These are phyloP conservation scores for Alca torda DNA, from an alignment of 2,797 vertebrate species.

Conservation along the genomic window DNA sequence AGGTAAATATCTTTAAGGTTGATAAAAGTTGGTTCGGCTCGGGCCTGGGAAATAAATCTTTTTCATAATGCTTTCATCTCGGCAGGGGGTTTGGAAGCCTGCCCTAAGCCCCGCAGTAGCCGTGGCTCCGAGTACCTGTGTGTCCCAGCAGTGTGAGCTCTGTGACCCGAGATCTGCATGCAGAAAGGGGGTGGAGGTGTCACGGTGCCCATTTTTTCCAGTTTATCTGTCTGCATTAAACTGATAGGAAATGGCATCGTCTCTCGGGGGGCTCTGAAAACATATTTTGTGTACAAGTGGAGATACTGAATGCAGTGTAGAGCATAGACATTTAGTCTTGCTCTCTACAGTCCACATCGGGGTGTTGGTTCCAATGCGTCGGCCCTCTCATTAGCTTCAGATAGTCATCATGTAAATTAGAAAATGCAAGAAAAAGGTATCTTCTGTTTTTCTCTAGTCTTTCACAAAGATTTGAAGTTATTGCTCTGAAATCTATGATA, in stretches of 20 bases:
- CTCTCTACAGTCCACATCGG: accelerated
- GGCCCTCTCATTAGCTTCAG: background rate
- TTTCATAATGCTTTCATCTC: background rate
- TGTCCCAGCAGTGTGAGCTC: background rate
- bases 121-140: background rate
- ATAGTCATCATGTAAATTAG: background rate
- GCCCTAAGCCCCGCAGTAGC: background rate
- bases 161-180: background rate
- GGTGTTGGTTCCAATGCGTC: background rate
- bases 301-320: background rate
- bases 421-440: background rate
- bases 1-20: background rate
- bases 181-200: background rate
- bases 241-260: background rate
- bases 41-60: background rate
- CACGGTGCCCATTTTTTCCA: background rate
- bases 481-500: background rate
- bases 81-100: background rate
- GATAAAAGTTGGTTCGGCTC: background rate
- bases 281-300: background rate
- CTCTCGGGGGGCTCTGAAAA: background rate
- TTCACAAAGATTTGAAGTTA: background rate
- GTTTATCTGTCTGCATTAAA: background rate
- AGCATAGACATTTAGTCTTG: background rate
- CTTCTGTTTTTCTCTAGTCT: background rate